These are phyloP conservation scores for Marmota monax DNA, from an alignment of 2,113 vertebrate genomes.

Conservation along the genomic window DNA sequence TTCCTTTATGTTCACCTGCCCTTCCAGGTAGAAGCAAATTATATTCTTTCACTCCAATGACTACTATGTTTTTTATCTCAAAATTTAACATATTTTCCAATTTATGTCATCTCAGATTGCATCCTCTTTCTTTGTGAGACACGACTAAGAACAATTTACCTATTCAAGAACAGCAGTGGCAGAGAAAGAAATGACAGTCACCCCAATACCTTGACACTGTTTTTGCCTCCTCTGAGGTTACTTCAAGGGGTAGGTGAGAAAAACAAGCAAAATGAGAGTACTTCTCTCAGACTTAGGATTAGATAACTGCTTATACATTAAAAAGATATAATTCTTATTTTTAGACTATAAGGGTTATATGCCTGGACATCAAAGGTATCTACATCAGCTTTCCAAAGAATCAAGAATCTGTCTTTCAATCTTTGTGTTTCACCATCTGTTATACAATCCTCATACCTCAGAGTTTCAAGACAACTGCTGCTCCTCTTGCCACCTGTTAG, in stretches of 20 bases:
- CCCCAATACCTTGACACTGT: fast-evolving
- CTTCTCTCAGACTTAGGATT: background rate
- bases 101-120: background rate
- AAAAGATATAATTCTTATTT: background rate
- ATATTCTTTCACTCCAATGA: background rate
- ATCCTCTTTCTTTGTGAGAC: background rate
- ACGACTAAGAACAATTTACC: background rate
- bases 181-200: background rate
- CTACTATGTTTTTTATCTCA: background rate
- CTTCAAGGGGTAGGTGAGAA: background rate
- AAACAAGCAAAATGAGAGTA: background rate
- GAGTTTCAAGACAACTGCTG: background rate
- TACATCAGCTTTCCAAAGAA: background rate
- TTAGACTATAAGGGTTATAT: background rate
- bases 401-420: background rate
- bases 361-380: background rate
- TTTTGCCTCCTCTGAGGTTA: too few relatives aligned
- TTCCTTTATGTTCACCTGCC: background rate
- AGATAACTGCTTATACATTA: background rate
- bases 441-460: background rate
- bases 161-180: background rate
- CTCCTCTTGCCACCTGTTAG: background rate
- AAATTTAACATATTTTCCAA: background rate
- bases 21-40: background rate
- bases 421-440: background rate